phyloP scores from a whole-genome alignment of 1,140 invertebrate genomes.

The Drosophila insularis region DNA sequence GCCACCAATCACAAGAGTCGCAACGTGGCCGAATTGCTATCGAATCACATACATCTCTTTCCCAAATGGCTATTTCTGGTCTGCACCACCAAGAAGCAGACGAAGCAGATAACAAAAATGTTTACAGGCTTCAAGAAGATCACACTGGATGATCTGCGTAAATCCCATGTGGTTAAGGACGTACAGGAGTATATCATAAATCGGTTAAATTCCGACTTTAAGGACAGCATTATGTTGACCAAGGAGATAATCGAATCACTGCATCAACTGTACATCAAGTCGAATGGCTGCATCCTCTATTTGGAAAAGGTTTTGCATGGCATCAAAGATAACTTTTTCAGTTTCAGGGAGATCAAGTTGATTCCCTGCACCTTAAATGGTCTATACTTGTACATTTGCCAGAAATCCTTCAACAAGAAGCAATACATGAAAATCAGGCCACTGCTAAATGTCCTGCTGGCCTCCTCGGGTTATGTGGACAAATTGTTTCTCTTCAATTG shows the following conservation, averaged over 20 bases:
- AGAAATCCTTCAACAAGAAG: conserved; percentile 94
- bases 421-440: conserved; percentile 92
- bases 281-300: conserved; percentile 97
- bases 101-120: conserved; percentile 93
- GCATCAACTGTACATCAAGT: conserved; percentile 97
- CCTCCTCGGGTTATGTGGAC: conserved; percentile 92
- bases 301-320: conserved; percentile 96
- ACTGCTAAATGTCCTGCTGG: conserved; percentile 93
- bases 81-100: conserved; percentile 93
- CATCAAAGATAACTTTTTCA: conserved; percentile 95
- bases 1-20: conserved; percentile 84
- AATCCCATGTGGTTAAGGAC: conserved; percentile 94
- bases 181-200: conserved; percentile 97
- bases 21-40: conserved; percentile 93
- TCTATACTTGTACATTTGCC: conserved; percentile 96
- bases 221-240: conserved; percentile 82
- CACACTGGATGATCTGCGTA: conserved; percentile 93
- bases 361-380: conserved; percentile 98
- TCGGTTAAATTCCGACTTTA: conserved; percentile 90
- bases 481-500: conserved; percentile 91
- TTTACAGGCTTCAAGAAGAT: conserved; percentile 98
- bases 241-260: conserved; percentile 95
- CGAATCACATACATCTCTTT: conserved; percentile 95
- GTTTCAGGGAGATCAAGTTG: conserved; percentile 91
- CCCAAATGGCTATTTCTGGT: conserved; percentile 96